Percentiles rank a stretch among this genome's conserved stretches.
phyloP scores from a whole-genome alignment of 2,113 vertebrate species.

The Nanger granti region DNA sequence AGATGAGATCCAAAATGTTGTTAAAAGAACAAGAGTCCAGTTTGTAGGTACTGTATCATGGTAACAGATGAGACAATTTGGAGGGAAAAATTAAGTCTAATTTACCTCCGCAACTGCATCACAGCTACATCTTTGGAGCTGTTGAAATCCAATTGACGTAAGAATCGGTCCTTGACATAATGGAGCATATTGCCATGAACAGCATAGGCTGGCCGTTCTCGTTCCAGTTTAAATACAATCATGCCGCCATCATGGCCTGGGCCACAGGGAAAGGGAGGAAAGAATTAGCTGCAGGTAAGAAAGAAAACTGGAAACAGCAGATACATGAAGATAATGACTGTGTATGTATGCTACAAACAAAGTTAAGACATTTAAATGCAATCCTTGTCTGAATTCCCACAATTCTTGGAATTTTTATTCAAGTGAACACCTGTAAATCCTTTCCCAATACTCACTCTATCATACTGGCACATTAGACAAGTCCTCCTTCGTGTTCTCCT shows the following conservation, averaged over 20 bases:
- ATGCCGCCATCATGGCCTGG: conserved; percentile 95
- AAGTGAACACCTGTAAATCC: not conserved
- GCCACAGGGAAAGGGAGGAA: not conserved
- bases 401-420: not conserved
- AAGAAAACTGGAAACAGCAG: not conserved
- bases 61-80: not conserved
- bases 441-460: not conserved
- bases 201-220: conserved; percentile 93
- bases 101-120: conserved; percentile 94
- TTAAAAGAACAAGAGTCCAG: not conserved
- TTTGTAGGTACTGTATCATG: not conserved
- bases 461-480: not conserved
- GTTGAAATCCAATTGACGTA: conserved; percentile 95
- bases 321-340: not conserved
- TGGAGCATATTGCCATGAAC: conserved; percentile 92
- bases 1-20: not conserved
- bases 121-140: conserved; percentile 96
- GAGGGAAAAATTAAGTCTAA: not conserved
- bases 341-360: not conserved
- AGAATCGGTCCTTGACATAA: conserved; percentile 95
- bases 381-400: not conserved
- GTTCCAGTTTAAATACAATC: conserved; percentile 97
- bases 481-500: not conserved
- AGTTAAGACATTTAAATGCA: not conserved
- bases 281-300: not conserved